phyloP scores from a whole-genome alignment of 37 sponge, comb jelly and placozoan genomes.

The Aphrocallistes beatrix region DNA sequence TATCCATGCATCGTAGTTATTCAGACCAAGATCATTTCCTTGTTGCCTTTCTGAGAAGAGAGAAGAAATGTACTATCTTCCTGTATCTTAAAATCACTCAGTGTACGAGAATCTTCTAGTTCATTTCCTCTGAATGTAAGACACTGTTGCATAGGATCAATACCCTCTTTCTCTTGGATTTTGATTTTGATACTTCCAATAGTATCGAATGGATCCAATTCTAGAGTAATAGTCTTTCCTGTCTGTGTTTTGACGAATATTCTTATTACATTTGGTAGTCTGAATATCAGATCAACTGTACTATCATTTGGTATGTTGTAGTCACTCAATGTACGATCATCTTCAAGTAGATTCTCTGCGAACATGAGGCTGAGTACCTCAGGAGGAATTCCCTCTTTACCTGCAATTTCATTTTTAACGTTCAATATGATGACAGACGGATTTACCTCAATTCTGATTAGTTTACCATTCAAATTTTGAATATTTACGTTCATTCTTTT shows the following conservation, averaged over 20 bases:
- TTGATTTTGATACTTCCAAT: constrained; percentile 45
- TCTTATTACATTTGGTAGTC: constrained; percentile 30
- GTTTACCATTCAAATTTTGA: too few species aligned
- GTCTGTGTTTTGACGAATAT: constrained; percentile 47
- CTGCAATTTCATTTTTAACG: too few species aligned
- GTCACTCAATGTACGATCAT: too few species aligned
- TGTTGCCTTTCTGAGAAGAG: background rate
- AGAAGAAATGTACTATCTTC: constrained; percentile 37
- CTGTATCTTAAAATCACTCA: constrained; percentile 50
- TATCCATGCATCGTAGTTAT: background rate
- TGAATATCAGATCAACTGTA: too few species aligned
- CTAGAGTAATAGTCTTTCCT: constrained; percentile 47
- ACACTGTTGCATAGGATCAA: constrained; percentile 40
- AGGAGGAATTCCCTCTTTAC: too few species aligned
- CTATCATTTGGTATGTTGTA: too few species aligned
- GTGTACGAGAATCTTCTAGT: constrained; percentile 37
- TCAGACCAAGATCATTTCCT: background rate
- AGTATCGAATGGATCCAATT: constrained; percentile 37
- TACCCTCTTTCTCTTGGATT: constrained; percentile 49
- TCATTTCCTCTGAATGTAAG: constrained; percentile 44
- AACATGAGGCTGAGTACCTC: too few species aligned
- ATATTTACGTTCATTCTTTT: too few species aligned
- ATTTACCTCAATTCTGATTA: too few species aligned
- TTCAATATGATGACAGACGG: too few species aligned
- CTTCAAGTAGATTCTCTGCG: too few species aligned